phyloP scores from a whole-genome alignment of 1,140 invertebrate species.

The Drosophila willistoni region DNA sequence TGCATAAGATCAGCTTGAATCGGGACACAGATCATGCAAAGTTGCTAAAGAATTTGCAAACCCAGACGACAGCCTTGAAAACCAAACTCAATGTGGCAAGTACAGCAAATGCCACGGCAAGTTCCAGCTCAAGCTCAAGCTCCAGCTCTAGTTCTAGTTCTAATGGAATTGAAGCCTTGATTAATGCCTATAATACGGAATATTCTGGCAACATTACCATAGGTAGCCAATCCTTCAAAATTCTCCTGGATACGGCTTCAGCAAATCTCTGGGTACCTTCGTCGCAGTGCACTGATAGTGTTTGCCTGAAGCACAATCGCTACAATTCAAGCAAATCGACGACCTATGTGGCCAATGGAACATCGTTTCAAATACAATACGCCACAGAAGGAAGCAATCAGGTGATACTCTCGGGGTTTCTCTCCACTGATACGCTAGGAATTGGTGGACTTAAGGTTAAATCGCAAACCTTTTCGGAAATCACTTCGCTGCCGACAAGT shows the following conservation, averaged over 20 bases:
- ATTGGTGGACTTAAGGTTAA: constrained; percentile 87
- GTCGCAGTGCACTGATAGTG: constrained; percentile 91
- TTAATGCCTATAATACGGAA: constrained; percentile 89
- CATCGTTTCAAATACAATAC: constrained; percentile 95
- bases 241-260: constrained; percentile 99
- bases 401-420: constrained; percentile 87
- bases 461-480: constrained; percentile 97
- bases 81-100: not conserved
- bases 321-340: constrained; percentile 94
- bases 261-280: constrained; percentile 99
- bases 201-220: constrained; percentile 97
- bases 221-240: constrained; percentile 95
- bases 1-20: not conserved
- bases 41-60: constrained; percentile 7
- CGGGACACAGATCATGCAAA: constrained; percentile 24
- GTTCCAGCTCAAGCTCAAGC: too few relatives aligned
- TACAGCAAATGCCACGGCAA: too few relatives aligned
- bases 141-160: not conserved
- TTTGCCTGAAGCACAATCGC: constrained; percentile 93
- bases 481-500: constrained; percentile 92
- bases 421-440: constrained; percentile 93
- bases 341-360: constrained; percentile 94
- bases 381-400: constrained; percentile 94
- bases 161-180: not conserved
- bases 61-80: constrained; percentile 11